Evolutionary conservation across 2,113 vertebrate species (phyloP), one percentile per base, ranked within the genome.

Genomic region (Picathartes gymnocephalus): DNA sequence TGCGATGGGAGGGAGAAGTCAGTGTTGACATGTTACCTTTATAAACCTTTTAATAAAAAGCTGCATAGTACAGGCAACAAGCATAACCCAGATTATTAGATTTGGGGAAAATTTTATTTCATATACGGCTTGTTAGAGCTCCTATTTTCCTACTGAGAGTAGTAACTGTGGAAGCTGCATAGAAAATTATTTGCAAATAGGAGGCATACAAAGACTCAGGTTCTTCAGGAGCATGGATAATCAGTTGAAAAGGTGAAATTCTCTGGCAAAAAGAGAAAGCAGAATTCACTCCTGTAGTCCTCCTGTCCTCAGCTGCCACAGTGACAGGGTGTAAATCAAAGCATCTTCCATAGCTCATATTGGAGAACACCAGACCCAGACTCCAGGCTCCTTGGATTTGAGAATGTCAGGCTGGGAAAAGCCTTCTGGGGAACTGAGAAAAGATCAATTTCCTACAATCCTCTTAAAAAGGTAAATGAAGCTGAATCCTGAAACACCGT

Each of bases 401-500:
- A 61, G 42, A 66, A 33, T 10, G 30, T 27, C 6, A 2, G 72
- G 40, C 84, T 89, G 54, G 30, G 73, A 96, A 89, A 91, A 74
- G 56, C 51, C 24, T 66, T 31, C 47, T 28, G 27, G 44, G 65
- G 56, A 58, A 70, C 48, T 23, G 35, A 71, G 69, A 87, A 89
- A 78, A 82, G 35, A 91, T 50, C 80, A 9, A 33, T 91, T 86
- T 68, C 90, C 48, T 85, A 27, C 71, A 89, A 64, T 81, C 90
- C 81, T 58, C 65, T 89, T 87, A 71, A n/a, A 84, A 84, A 78
- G 51, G 56, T 62, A 91, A 78, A 78, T 21, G 44, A 94, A 89
- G 50, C 78, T 93, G 73, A 70, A 40, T 45, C 25, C 48, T 69
- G 66, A 92, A 69, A 64, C 0, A 10, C 0, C 0, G 13, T 5